Percentiles rank a stretch among this genome's conserved stretches.
These are phyloP conservation scores for Anarhynchus alexandrinus DNA, from an alignment of 2,113 vertebrate species.

Conservation along the genomic window DNA sequence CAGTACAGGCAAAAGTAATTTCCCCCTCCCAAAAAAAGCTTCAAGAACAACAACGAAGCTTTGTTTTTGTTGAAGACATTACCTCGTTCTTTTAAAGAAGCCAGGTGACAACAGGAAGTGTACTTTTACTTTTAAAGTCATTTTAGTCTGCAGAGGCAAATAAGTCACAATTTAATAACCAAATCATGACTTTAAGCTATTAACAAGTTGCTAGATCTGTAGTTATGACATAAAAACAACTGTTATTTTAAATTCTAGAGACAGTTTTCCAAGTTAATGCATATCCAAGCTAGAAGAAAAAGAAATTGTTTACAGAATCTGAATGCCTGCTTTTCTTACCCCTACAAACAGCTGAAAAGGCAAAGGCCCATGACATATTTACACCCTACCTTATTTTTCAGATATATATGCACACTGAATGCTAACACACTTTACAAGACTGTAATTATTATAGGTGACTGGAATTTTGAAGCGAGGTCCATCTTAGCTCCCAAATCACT, in stretches of 20 bases:
- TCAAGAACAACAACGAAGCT: not conserved
- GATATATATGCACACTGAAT: not conserved
- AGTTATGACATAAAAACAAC: not conserved
- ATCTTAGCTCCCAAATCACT: not conserved
- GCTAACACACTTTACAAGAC: not conserved
- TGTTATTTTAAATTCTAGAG: not conserved
- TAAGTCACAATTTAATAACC: not conserved
- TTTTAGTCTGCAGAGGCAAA: not conserved
- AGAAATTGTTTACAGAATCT: not conserved
- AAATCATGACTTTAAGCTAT: not conserved
- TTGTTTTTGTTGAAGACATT: not conserved
- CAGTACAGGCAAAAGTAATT: not conserved
- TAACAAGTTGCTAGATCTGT: not conserved
- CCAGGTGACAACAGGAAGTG: not conserved
- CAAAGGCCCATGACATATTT: not conserved
- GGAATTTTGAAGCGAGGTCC: not conserved
- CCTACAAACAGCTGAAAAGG: not conserved
- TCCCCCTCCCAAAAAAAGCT: not conserved
- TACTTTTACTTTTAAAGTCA: not conserved
- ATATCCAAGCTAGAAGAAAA: not conserved
- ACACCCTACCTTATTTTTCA: not conserved
- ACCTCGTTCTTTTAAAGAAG: not conserved
- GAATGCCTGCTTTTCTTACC: not conserved
- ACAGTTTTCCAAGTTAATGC: not conserved
- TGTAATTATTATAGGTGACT: not conserved